These are phyloP conservation scores for Saimiri boliviensis DNA, from an alignment of 2,113 vertebrate genomes.

Conservation along the genomic window DNA sequence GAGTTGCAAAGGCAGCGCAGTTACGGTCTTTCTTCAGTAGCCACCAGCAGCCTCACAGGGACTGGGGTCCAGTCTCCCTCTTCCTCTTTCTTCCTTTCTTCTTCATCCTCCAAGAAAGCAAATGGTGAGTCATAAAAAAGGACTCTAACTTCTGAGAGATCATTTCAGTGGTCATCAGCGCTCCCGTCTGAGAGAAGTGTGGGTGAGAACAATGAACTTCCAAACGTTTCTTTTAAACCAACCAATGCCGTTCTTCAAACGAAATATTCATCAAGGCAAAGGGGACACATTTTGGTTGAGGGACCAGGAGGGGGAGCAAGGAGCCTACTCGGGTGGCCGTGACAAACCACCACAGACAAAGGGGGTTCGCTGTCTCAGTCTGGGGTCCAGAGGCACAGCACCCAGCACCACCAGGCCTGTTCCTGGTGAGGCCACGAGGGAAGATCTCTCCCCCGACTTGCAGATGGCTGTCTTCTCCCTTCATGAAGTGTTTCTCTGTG, in stretches of 20 bases:
- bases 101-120: background rate
- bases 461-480: background rate
- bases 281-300: background rate
- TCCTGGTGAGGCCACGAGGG: background rate
- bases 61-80: rapidly evolving
- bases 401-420: background rate
- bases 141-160: background rate
- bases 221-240: background rate
- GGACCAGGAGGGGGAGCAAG: too few relatives aligned
- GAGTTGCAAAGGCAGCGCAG: background rate
- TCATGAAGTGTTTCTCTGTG: background rate
- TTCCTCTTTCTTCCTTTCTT: background rate
- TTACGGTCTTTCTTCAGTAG: background rate
- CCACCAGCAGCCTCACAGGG: background rate
- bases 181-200: background rate
- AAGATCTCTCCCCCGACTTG: background rate
- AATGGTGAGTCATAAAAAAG: background rate
- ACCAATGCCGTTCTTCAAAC: background rate
- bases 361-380: background rate
- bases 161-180: background rate
- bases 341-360: background rate
- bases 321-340: background rate
- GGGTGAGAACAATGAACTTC: background rate
- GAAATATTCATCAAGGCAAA: background rate
- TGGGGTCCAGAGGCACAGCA: background rate